A percentile compares a stretch with the other conserved stretches of the same genome.
These are phyloP conservation scores for Tyrannus savana DNA, from an alignment of 2,113 vertebrate genomes.

Conservation along the genomic window DNA sequence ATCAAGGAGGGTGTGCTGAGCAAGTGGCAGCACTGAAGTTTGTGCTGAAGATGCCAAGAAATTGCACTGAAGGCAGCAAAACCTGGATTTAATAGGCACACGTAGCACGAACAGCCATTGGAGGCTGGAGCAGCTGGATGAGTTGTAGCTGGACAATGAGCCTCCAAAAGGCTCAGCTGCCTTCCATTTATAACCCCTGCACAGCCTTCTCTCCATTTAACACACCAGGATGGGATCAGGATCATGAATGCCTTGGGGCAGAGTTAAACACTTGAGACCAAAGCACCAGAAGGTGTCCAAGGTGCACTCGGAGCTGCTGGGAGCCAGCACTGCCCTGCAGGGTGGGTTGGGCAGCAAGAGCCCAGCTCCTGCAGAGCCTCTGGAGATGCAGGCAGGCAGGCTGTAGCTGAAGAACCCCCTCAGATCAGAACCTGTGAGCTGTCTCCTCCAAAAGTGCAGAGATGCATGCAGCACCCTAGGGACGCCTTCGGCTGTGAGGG, in stretches of 20 bases:
- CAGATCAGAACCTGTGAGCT: neutral
- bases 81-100: neutral
- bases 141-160: neutral
- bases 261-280: neutral
- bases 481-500: neutral
- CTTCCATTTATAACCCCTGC: neutral
- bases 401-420: neutral
- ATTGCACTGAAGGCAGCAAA: neutral
- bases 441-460: neutral
- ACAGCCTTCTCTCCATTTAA: neutral
- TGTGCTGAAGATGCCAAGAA: neutral
- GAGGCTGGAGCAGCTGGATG: neutral
- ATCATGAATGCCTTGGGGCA: neutral
- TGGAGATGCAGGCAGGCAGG: neutral
- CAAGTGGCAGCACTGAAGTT: neutral
- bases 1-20: neutral
- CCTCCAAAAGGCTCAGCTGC: neutral
- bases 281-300: neutral
- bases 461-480: neutral
- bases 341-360: rapidly evolving
- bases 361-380: neutral
- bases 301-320: neutral
- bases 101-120: neutral
- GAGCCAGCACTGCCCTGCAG: neutral
- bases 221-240: neutral